phyloP scores from a whole-genome alignment of 2,797 vertebrate species.

The Protonibea diacanthus region DNA sequence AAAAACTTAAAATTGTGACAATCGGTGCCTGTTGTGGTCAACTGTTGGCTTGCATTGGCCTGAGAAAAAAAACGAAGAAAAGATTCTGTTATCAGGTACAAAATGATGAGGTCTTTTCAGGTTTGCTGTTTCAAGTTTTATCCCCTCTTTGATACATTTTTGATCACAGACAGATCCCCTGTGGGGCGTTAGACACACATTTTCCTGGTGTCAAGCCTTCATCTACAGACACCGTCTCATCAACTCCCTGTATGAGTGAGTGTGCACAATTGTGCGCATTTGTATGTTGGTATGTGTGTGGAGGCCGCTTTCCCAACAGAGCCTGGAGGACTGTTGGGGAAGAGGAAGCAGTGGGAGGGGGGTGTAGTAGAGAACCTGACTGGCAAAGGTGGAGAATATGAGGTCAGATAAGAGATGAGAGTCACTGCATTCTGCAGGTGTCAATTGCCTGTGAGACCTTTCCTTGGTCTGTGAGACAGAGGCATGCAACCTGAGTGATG shows the following conservation, averaged over 20 bases:
- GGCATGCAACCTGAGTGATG: slow-evolving; percentile 6
- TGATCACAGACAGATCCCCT: slow-evolving; percentile 78
- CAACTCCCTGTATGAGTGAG: slow-evolving; percentile 36
- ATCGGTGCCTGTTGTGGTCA: slow-evolving; percentile 26
- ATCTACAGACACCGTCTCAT: slow-evolving; percentile 67
- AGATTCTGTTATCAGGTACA: slow-evolving; percentile 66
- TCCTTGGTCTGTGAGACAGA: background rate
- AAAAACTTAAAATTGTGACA: slow-evolving; percentile 40
- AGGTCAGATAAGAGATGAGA: slow-evolving; percentile 37
- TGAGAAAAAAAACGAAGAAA: slow-evolving; percentile 44
- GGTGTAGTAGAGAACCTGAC: slow-evolving; percentile 6
- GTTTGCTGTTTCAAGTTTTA: slow-evolving; percentile 79
- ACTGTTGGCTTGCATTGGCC: slow-evolving; percentile 36
- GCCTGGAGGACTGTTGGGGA: slow-evolving; percentile 10
- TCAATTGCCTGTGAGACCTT: slow-evolving; percentile 19
- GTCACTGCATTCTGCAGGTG: slow-evolving; percentile 14
- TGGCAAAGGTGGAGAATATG: slow-evolving; percentile 20
- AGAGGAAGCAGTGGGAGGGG: background rate
- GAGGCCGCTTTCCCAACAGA: slow-evolving; percentile 13
- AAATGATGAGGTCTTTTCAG: slow-evolving; percentile 73
- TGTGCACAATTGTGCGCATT: slow-evolving; percentile 8
- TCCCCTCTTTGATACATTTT: slow-evolving; percentile 81
- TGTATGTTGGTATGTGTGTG: slow-evolving; percentile 11
- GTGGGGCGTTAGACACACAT: slow-evolving; percentile 69
- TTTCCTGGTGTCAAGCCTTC: slow-evolving; percentile 71